Base-by-base conservation (phyloP, 2,797 vertebrate species). In the Fringilla coelebs region DNA sequence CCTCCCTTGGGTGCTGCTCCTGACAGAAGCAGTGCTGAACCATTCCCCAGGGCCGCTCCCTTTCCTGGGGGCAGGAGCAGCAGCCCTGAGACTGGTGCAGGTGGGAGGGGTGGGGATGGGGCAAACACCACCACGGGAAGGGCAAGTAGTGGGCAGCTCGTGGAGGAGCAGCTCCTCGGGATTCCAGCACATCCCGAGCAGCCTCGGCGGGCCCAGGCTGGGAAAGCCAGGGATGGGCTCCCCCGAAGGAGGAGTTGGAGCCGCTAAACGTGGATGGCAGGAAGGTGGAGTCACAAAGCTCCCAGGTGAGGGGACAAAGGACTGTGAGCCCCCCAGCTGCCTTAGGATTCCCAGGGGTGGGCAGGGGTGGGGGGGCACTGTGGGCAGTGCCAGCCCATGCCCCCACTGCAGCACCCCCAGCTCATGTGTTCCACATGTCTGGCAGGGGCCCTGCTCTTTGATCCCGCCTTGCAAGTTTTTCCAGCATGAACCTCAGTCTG, bases 401-500 rank as follows among this genome's bases (percentile, higher is more conserved):
- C 15, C 34, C 3, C 2, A 11, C 70, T 36, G 60, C 60, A 31
- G 62, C 9, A 61, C 1, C 36, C 25, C 36, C 40, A 48, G 75
- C 34, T 71, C 28, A 4, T 73, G 61, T 68, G 92, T 71, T 88
- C 62, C 92, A 62, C 12, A n/a, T 21, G 6, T 60, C 74, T 84
- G 63, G 77, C 74, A 17, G 1, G 10, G 25, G 16, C 13, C 40
- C 74, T 74, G 31, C 81, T 51, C 90, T 63, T 60, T 12, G 2
- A 89, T 89, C 18, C 22, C 2, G 34, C 63, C 75, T 52, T 68
- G 85, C 76, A 91, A 81, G 70, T 58, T 91, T 88, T 88, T 94
- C 88, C 95, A 94, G 91, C 89, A 86, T 95, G 91, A 89, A 90
- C 88, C 88, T 94, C 95, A 93, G 74, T 66, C 70, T 62, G 70